Evolutionary conservation across 2,888 invertebrate genomes (phyloP), one percentile per base, ranked within the genome.

Genomic region (Strigamia crassipes): DNA sequence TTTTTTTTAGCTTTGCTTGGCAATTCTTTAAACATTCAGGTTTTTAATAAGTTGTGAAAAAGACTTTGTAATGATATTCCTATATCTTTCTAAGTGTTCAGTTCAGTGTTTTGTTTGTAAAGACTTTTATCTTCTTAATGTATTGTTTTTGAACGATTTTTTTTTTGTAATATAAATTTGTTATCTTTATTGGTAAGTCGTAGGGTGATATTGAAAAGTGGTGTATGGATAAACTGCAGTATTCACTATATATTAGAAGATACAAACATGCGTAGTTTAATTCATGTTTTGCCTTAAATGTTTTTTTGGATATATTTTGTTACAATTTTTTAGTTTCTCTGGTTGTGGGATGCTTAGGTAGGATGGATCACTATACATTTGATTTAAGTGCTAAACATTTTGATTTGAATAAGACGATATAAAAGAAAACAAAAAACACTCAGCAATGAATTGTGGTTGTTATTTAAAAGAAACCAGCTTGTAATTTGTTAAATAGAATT

Each of bases 21-120:
- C 61, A 66, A 66, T 66, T 66, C 61, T 66, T 66, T 23, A 66
- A 66, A 66, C 61, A 66, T 66, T n/a, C 61, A n/a, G 61, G 46
- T 46, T 46, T 66, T 23, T 23, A n/a, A 66, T 66, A 18, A n/a
- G 8, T 66, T 66, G 23, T 66, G 61, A 66, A 66, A 66, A 21
- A 21, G 27, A 9, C 61, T 23, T 66, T 5, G 23, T 66, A 23
- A 66, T 23, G 15, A n/a, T 46, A 46, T 46, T 46, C 46, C 46
- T 46, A 46, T 46, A 46, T 1, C 15, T 42, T 42, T 13, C 10
- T 46, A 46, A 13, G 15, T 46, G 46, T 46, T 46, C 46, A 13
- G 46, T 46, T 13, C 15, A 46, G 12, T 46, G 46, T 46, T 42
- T n/a, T 46, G 46, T 46, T 46, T n/a, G 12, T 46, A 46, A 46